Evolutionary conservation across 2,113 vertebrate species (phyloP), one percentile per base, ranked within the genome.

Genomic region (Bos indicus): DNA sequence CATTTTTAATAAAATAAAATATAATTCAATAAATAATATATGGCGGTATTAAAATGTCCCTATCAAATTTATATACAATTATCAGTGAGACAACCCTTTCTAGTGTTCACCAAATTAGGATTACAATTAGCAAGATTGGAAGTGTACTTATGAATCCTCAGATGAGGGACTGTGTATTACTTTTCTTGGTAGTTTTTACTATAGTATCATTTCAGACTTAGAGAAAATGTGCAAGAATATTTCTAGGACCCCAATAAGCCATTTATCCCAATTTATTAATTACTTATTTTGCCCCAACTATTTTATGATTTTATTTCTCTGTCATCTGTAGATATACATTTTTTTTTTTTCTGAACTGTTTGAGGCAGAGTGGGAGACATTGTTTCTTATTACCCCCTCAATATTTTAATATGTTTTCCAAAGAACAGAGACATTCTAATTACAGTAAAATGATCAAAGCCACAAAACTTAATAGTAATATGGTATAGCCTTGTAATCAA

Each of bases 1-100:
- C 28, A 17, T 40, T 43, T 89, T 82, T 15, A 88, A 43, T 62
- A 91, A 89, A 94, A 97, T 96, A 82, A 94, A 91, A 48, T 87
- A 52, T 26, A 96, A 74, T 88, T 96, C 17, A 48, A 7, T 52
- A 90, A 96, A 59, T 90, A 90, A 62, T 71, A 56, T 64, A 2
- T 2, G 46, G 1, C 13, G 56, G 7, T 90, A 1, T 64, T 97
- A 51, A 84, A 80, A 74, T 19, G 16, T 21, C 17, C 25, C 26
- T 77, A 33, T 81, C 36, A 40, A 93, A 59, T 83, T 19, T 74
- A 57, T 5, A 67, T 84, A 36, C 2, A 51, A 51, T 90, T 80
- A 43, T 82, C 36, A 94, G 33, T 62, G 91, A 78, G 5, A 84
- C 36, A 64, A 77, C 12, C 33, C 28, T 67, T 91, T 80, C 51